Percentiles rank a stretch among this genome's conserved stretches.
Conservation (phyloP, 2,797 vertebrate species). For the Vultur gryphus region DNA sequence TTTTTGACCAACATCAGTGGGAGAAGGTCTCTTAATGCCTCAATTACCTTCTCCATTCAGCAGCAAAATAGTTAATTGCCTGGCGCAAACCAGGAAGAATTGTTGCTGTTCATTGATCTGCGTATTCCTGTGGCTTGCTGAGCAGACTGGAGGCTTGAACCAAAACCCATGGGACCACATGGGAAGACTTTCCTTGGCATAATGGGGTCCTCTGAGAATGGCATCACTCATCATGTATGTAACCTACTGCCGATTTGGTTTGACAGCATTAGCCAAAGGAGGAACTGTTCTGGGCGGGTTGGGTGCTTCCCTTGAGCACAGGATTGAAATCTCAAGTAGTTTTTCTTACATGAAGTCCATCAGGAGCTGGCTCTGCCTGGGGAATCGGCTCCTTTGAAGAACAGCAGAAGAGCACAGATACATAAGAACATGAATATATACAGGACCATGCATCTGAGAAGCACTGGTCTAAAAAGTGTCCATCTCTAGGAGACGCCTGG, state of each 20-base stretch:
- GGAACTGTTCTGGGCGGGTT: background rate
- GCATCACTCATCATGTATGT: background rate
- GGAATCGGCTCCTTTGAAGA: background rate
- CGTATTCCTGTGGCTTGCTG: background rate
- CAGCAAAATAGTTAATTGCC: background rate
- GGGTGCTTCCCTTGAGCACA: background rate
- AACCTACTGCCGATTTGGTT: background rate
- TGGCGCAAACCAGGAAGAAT: background rate
- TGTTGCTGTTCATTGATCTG: background rate
- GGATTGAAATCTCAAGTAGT: background rate
- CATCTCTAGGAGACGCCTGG: background rate
- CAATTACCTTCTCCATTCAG: background rate
- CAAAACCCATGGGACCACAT: background rate
- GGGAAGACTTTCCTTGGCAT: background rate
- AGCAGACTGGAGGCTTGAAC: background rate
- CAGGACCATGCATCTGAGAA: background rate
- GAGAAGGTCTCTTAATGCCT: background rate
- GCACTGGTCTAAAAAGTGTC: background rate
- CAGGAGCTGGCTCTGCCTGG: background rate
- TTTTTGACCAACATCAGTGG: background rate
- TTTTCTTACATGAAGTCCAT: background rate
- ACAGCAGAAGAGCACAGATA: background rate
- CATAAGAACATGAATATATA: background rate
- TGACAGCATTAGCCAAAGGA: background rate
- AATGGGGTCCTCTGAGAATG: background rate